These are phyloP conservation scores for Graphium colonna DNA, from an alignment of 2,888 invertebrate genomes.

Conservation along the genomic window DNA sequence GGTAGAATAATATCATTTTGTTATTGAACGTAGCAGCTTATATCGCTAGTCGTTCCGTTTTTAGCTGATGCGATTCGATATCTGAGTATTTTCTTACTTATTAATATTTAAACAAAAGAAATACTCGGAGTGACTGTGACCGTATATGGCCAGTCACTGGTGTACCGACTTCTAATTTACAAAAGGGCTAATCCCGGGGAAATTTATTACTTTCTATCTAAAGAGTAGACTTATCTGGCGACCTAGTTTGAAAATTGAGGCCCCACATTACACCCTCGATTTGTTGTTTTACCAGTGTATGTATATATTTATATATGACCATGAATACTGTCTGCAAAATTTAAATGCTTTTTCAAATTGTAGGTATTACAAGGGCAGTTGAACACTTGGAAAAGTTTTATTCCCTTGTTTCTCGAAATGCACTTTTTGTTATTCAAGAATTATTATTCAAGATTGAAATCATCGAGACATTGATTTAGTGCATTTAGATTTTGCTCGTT, in stretches of 20 bases:
- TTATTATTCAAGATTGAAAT: not conserved
- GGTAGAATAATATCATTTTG: conserved; percentile 69
- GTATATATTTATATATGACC: too few species aligned
- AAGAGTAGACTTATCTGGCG: not conserved
- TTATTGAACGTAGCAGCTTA: conserved; percentile 42
- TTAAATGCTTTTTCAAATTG: not conserved
- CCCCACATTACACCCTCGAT: not conserved
- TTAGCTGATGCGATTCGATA: conserved; percentile 31
- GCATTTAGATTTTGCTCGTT: not conserved
- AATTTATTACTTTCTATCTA: not conserved
- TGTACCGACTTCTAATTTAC: conserved; percentile 34
- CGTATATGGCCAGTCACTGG: conserved; percentile 34
- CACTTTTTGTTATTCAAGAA: not conserved
- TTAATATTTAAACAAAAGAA: conserved; percentile 37
- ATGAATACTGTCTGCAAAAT: not conserved
- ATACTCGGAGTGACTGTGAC: conserved; percentile 36
- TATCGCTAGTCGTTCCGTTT: conserved; percentile 24
- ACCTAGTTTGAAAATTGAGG: not conserved
- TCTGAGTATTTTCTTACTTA: conserved; percentile 56
- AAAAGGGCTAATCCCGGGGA: conserved; percentile 31
- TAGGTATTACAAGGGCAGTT: too few species aligned
- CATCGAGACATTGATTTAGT: not conserved
- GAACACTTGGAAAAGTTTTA: too few species aligned
- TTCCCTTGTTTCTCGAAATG: too few species aligned
- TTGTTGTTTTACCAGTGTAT: conserved; percentile 4